phyloP scores from a whole-genome alignment of 2,113 vertebrate species.

The Anseranas semipalmata region DNA sequence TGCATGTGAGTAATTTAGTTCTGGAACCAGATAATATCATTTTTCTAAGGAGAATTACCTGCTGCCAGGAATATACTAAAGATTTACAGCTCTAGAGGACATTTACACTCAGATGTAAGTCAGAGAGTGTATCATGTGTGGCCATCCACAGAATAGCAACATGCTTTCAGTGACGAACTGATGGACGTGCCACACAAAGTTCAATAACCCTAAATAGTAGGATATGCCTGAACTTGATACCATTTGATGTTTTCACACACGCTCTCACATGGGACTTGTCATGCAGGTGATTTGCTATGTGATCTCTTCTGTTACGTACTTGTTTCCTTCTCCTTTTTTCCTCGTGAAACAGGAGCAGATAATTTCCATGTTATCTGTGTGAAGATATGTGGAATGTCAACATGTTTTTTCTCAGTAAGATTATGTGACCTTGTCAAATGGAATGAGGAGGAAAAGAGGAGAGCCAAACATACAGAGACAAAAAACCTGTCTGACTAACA shows the following conservation, averaged over 20 bases:
- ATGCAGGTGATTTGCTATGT: accelerated
- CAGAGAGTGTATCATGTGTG: background rate
- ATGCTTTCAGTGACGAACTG: background rate
- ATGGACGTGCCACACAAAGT: background rate
- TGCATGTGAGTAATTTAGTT: background rate
- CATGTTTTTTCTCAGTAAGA: background rate
- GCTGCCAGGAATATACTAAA: background rate
- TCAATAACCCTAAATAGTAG: background rate
- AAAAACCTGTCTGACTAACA: background rate
- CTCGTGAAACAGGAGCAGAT: background rate
- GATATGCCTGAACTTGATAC: background rate
- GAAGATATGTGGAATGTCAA: background rate
- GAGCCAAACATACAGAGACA: background rate
- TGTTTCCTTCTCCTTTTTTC: background rate
- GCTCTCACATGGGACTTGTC: background rate
- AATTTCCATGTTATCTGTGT: background rate
- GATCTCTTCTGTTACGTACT: background rate
- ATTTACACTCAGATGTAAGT: background rate
- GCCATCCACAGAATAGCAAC: background rate
- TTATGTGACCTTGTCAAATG: background rate
- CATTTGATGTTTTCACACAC: accelerated
- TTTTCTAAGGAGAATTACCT: background rate
- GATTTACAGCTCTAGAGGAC: background rate
- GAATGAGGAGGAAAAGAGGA: background rate
- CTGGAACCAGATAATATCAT: background rate